Evolutionary conservation across 2,797 vertebrate species (phyloP), one percentile per base, ranked within the genome.

Genomic region (Clarias platycephalus): DNA sequence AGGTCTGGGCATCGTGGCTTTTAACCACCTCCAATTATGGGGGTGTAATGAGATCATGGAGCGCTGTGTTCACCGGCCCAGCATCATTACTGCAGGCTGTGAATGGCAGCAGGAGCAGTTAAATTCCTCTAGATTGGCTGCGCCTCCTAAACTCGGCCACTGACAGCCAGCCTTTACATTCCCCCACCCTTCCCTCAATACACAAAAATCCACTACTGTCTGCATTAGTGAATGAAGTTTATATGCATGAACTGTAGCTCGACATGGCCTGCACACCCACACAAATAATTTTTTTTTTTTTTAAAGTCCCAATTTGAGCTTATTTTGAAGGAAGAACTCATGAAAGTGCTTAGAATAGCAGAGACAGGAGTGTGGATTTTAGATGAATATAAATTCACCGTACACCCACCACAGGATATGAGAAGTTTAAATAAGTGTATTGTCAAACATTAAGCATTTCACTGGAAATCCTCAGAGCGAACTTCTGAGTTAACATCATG

Each of bases 1-100:
- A 49, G 84, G 90, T 90, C 88, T 74, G 81, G 89, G 88, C 88
- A 88, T 34, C 87, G 88, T 89, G 86, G 90, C 90, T 89, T 93
- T 93, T 89, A 91, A 92, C 91, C 93, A 93, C 91, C 90, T 92
- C 92, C 92, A 93, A 94, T 94, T 93, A 94, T 93, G 90, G 91
- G 62, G 80, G 80, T 90, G 89, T 95, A 95, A 95, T 93, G 93
- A 94, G 93, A 93, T 93, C 93, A 91, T 26, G 87, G 89, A 88
- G 90, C 86, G 90, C 88, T 85, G 64, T 87, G 88, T 90, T 87
- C 89, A 76, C 92, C 89, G 88, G 83, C 89, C 90, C 89, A 89
- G 90, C 92, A 92, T 93, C 90, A 93, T 93, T 92, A 93, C 92
- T 89, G 91, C 58, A 77, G 91, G 90, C 92, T 85, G 88, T 92